Evolutionary conservation across 1,140 invertebrate genomes (phyloP), one percentile per base, ranked within the genome.

Genomic region (Asbolus verrucosus): DNA sequence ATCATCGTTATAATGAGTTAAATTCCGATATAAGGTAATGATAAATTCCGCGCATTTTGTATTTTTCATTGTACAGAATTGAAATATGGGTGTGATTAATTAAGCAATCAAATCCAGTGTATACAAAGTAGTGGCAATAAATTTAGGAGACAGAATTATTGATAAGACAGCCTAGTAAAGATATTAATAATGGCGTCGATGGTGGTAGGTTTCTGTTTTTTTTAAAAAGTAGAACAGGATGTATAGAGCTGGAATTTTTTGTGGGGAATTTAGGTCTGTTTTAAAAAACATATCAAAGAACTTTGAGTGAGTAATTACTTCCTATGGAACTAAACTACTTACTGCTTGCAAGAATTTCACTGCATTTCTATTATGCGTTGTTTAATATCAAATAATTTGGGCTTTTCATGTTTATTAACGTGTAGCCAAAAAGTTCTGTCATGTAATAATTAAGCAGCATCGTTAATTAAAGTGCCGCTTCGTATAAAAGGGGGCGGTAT

Each of bases 401-500:
- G 19, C 46, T 30, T 54, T 54, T 27, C 21, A 13, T 11, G 46
- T 54, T 54, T 54, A 54, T 24, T 54, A 54, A 54, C 19, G 24
- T 54, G 21, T 54, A 54, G 46, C 21, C 46, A 54, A 54, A 54
- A 54, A 54, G 46, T 54, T 54, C 46, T 54, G 46, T 54, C 46
- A 54, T 54, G 46, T 54, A 54, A 54, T 54, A 54, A 54, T 54
- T 54, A 54, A 54, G 46, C 46, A 54, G 46, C 46, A 54, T 54
- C 39, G 61, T 63, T 63, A 63, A 63, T 63, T 63, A 63, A 63
- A 63, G 39, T 63, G 19, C 33, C 31, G 61, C 39, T 63, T 33
- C 9, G 24, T 63, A 63, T 63, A 63, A 41, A 38, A 27, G 19
- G 33, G 33, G 39, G 39, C 33, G 39, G 39, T 39, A 63, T 39